Evolutionary conservation across 2,888 invertebrate species (phyloP).

Genomic region (Cephalotes varians): DNA sequence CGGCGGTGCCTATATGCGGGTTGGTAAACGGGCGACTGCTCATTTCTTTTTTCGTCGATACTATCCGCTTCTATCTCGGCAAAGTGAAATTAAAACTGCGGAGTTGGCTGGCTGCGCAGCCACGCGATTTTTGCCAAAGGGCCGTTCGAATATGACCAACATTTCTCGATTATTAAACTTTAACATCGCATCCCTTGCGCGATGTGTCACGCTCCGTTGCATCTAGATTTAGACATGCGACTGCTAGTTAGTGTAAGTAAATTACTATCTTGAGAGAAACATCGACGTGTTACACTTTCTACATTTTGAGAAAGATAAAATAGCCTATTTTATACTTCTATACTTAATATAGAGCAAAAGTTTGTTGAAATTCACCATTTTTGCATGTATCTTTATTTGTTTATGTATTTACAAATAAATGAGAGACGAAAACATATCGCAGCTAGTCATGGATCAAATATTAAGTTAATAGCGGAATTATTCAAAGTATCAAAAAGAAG

Average conservation of each 20-base stretch:
- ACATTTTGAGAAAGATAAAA: not conserved
- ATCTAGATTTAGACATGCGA: conserved; percentile 7
- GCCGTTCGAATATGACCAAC: conserved; percentile 30
- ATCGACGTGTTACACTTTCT: not conserved
- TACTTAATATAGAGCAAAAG: not conserved
- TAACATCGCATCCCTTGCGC: conserved; percentile 19
- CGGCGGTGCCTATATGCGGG: conserved; percentile 66
- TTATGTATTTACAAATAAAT: conserved; percentile 1
- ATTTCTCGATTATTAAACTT: conserved; percentile 36
- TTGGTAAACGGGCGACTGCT: conserved; percentile 63
- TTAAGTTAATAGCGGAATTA: conserved; percentile 5
- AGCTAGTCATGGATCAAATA: not conserved
- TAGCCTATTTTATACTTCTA: not conserved
- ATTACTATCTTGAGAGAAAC: not conserved
- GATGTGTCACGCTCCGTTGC: not conserved
- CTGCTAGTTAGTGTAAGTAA: not conserved
- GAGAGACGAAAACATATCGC: not conserved
- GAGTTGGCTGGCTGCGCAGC: conserved; percentile 36
- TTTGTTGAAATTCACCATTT: not conserved
- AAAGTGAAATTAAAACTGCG: conserved; percentile 58
- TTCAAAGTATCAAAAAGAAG: not conserved
- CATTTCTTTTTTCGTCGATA: conserved; percentile 62
- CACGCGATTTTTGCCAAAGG: conserved; percentile 47
- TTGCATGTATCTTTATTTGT: not conserved
- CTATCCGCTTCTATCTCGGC: conserved; percentile 51